phyloP scores from a whole-genome alignment of 2,113 vertebrate species.

The Gymnarchus niloticus region DNA sequence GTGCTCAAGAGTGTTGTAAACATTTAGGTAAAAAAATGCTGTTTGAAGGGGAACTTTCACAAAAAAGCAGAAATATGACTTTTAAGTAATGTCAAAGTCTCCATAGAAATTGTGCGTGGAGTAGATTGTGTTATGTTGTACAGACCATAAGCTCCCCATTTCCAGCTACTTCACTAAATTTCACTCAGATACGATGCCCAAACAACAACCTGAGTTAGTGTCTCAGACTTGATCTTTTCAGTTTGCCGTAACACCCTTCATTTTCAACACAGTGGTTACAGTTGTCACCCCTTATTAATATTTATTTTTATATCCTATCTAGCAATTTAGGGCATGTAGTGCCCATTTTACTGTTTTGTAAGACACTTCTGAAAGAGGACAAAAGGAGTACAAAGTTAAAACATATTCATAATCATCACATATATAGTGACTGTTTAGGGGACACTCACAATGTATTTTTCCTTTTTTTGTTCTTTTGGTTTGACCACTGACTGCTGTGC shows the following conservation, averaged over 20 bases:
- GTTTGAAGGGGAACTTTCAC: background rate
- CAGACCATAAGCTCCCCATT: background rate
- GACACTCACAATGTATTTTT: too few relatives aligned
- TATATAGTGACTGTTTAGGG: too few relatives aligned
- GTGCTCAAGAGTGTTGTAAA: background rate
- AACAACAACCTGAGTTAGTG: slow-evolving; percentile 4
- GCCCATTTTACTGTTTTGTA: background rate
- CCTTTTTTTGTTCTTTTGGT: too few relatives aligned
- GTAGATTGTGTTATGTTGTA: background rate
- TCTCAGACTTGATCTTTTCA: background rate
- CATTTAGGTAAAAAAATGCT: background rate
- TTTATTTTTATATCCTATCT: background rate
- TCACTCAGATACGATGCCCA: background rate
- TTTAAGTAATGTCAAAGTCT: background rate
- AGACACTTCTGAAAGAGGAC: background rate
- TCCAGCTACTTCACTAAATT: background rate
- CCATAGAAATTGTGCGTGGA: background rate
- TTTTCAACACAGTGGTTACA: background rate
- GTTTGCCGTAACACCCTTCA: background rate
- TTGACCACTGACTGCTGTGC: too few relatives aligned
- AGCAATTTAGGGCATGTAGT: background rate
- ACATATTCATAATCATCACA: too few relatives aligned
- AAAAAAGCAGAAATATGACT: background rate
- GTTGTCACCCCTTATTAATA: background rate
- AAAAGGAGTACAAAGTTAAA: too few relatives aligned